Conservation (phyloP, 2,888 invertebrate genomes). For the Drosophila nr. perissopoda region DNA sequence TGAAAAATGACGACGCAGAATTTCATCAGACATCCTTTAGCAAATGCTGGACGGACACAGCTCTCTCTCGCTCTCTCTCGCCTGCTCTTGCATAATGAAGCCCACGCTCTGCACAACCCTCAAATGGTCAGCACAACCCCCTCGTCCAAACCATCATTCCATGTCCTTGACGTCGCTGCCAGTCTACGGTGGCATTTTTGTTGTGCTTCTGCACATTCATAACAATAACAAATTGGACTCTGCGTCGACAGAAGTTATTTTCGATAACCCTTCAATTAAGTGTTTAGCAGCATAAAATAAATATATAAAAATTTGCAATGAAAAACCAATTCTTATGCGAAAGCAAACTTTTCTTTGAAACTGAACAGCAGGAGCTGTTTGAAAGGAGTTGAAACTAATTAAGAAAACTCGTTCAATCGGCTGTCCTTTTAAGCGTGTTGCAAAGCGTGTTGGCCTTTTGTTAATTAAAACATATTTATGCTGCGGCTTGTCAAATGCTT, state of each 20-base stretch:
- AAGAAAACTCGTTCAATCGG: not conserved
- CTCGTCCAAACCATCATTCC: slow-evolving; percentile 4
- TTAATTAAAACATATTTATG: slow-evolving; percentile 56
- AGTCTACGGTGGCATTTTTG: slow-evolving; percentile 69
- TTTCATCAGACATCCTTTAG: slow-evolving; percentile 54
- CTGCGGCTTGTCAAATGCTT: slow-evolving; percentile 36
- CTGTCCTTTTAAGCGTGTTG: slow-evolving; percentile 5
- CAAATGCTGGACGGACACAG: slow-evolving; percentile 21
- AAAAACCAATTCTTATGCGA: not conserved
- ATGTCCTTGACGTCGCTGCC: slow-evolving; percentile 51
- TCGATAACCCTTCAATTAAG: not conserved
- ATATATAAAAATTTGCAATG: not conserved
- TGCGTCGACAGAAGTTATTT: slow-evolving; percentile 9
- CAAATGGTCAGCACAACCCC: slow-evolving; percentile 14
- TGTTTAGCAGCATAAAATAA: not conserved
- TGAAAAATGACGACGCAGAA: slow-evolving; percentile 74
- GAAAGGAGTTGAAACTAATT: slow-evolving; percentile 5
- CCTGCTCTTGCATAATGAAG: slow-evolving; percentile 49
- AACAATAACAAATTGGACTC: slow-evolving; percentile 63
- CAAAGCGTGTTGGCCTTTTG: slow-evolving; percentile 1
- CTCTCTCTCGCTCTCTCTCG: not conserved
- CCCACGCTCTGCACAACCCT: slow-evolving; percentile 40
- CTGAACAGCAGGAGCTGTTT: not conserved
- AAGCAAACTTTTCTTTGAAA: not conserved
- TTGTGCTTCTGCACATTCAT: slow-evolving; percentile 79